These are phyloP conservation scores for Adrianichthys oophorus DNA, from an alignment of 2,797 vertebrate species.

Conservation along the genomic window DNA sequence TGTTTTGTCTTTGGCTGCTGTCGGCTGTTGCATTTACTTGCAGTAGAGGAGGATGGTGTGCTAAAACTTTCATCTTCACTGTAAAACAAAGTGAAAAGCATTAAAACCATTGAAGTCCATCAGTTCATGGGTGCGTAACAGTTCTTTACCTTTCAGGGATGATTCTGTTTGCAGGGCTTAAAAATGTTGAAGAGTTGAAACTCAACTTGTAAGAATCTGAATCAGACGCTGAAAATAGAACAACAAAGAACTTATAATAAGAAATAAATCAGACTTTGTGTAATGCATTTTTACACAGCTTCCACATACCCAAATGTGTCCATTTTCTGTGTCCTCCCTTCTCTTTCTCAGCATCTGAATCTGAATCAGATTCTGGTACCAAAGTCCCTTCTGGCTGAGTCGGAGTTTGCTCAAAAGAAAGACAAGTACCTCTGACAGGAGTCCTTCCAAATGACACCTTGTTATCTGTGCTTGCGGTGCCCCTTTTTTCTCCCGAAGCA, in stretches of 20 bases:
- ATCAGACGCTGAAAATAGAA: slow-evolving; percentile 50
- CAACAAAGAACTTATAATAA: slow-evolving; percentile 8
- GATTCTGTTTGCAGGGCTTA: slow-evolving; percentile 68
- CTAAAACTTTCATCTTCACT: slow-evolving; percentile 78
- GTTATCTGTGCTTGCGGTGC: slow-evolving; percentile 15
- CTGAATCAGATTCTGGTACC: slow-evolving; percentile 85
- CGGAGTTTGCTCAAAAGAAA: slow-evolving; percentile 65
- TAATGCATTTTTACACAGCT: slow-evolving; percentile 11
- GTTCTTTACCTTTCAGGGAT: slow-evolving; percentile 78
- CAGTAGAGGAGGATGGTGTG: slow-evolving; percentile 54
- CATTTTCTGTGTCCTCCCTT: slow-evolving; percentile 19
- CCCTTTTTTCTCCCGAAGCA: slow-evolving; percentile 6
- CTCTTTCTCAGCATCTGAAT: slow-evolving; percentile 73
- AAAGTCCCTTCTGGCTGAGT: slow-evolving; percentile 64
- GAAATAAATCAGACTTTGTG: neutral
- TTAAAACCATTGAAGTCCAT: slow-evolving; percentile 3
- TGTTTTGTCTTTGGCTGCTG: slow-evolving; percentile 42
- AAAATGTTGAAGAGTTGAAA: slow-evolving; percentile 67
- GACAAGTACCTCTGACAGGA: slow-evolving; percentile 29
- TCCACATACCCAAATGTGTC: slow-evolving; percentile 50
- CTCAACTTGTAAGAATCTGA: slow-evolving; percentile 58
- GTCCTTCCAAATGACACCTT: slow-evolving; percentile 28
- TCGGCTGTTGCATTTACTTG: slow-evolving; percentile 43
- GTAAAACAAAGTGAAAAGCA: slow-evolving; percentile 30
- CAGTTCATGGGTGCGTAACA: neutral